Base-by-base conservation (phyloP, 1,140 invertebrate species). In the Hetaerina americana region DNA sequence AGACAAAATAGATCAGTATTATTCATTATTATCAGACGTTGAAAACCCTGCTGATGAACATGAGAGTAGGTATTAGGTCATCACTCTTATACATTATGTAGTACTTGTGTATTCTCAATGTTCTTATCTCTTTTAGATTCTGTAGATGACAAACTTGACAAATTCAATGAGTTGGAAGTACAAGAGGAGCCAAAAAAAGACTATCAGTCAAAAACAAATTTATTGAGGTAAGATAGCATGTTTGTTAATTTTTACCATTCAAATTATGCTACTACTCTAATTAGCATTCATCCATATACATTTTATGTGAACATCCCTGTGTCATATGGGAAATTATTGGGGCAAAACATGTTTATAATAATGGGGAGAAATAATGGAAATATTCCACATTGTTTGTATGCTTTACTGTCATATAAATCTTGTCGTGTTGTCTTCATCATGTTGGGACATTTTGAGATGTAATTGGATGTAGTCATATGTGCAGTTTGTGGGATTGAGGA, bases 1-100 rank as follows among this genome's bases (percentile, higher is more conserved):
- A 81, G 90, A 96, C 74, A 96, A 96, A 82, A 86, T 97, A 25
- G 90, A 96, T 79, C 89, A 96, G 76, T 96, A 94, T 78, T 91
- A 93, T 82, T 87, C 88, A 66, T 76, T 97, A 25, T 81, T 95
- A 18, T 85, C 88, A 76, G 87, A 92, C 75, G 82, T 91, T 24
- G 87, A 89, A 73, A 80, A 84, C 75, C 78, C 81, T 28, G 78
- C 78, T 68, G 83, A 88, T 75, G 79, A 80, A 68, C 84, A 87
- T 79, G 85, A 90, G 81, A 91, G 90, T 91, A 57, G 22, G 40
- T 71, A 91, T 90, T 91, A 57, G 22, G 40, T 71, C 67, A 67
- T 72, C 70, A 71, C 71, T 76, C 75, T 5, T 73, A 82, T 86
- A 26, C 71, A 26, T 74, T 49, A 77, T 76, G 74, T 74, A 71